Percentiles rank a stretch among this genome's conserved stretches.
Conservation (phyloP, 2,888 invertebrate genomes). For the Diarsia rubi region DNA sequence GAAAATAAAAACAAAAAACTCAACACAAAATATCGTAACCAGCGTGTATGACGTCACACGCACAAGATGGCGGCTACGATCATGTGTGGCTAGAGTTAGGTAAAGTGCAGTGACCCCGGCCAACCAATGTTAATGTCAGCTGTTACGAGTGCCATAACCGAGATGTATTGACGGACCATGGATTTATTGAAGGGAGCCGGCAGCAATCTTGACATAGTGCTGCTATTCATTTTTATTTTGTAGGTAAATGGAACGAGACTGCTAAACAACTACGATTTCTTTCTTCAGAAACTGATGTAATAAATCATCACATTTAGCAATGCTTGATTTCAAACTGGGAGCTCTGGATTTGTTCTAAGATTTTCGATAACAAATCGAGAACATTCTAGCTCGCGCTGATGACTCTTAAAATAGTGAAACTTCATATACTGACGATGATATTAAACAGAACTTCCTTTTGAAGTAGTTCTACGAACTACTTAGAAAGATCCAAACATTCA, state of each 20-base stretch:
- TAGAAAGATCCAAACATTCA: constrained; percentile 54
- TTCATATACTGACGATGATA: constrained; percentile 50
- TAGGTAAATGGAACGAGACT: not conserved
- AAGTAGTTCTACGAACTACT: constrained; percentile 48
- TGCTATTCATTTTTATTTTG: constrained; percentile 5
- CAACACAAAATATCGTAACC: constrained; percentile 69
- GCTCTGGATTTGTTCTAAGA: constrained; percentile 8
- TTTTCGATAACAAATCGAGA: constrained; percentile 27
- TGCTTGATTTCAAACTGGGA: not conserved
- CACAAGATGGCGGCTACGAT: constrained; percentile 77
- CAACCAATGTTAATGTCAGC: constrained; percentile 86
- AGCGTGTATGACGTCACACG: constrained; percentile 75
- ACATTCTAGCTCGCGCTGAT: constrained; percentile 31
- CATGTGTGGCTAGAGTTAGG: constrained; percentile 77
- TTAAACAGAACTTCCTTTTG: constrained; percentile 58
- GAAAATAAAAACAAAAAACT: constrained; percentile 63
- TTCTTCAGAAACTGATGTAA: not conserved
- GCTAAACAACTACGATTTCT: not conserved
- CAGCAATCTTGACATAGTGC: constrained; percentile 38
- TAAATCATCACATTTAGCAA: not conserved
- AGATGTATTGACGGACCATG: constrained; percentile 69
- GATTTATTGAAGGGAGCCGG: constrained; percentile 54
- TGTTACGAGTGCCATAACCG: constrained; percentile 69
- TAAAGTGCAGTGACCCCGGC: constrained; percentile 83
- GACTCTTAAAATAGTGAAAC: constrained; percentile 53